phyloP scores from a whole-genome alignment of 2,888 invertebrate genomes.

The Sabellastarte sp. region DNA sequence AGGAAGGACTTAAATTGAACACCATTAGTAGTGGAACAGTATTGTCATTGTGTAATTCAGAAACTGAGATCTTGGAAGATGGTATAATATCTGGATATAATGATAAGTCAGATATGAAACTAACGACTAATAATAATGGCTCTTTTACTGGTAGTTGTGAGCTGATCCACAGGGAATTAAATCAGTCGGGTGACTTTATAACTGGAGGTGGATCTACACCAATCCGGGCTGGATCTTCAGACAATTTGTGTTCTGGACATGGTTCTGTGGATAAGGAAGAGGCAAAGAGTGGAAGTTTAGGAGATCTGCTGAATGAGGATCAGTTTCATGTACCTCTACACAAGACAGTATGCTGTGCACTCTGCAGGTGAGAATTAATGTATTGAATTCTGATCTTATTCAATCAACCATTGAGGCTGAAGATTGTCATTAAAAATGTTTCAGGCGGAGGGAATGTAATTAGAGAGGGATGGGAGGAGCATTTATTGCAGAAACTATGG shows the following conservation, averaged over 20 bases:
- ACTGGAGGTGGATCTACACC: not conserved
- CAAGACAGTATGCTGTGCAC: conserved; percentile 10
- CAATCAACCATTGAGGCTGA: no score
- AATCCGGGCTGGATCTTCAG: not conserved
- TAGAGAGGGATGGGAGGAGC: no score
- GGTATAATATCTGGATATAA: not conserved
- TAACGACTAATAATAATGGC: not conserved
- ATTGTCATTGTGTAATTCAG: not conserved
- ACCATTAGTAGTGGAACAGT: not conserved
- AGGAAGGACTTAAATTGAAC: not conserved
- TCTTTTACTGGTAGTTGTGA: not conserved
- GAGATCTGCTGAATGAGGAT: not conserved
- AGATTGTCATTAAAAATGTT: no score
- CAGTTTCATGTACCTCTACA: conserved; percentile 8
- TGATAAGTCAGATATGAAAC: not conserved
- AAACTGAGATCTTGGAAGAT: not conserved
- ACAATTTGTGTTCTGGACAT: not conserved
- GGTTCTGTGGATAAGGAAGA: no score
- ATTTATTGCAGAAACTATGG: no score
- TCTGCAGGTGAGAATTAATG: conserved; percentile 9
- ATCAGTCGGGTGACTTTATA: not conserved
- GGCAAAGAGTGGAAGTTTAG: no score
- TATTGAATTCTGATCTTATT: no score
- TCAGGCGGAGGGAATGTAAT: no score
- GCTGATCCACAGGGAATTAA: not conserved